phyloP scores from a whole-genome alignment of 2,113 vertebrate species.

The Salminus brasiliensis region DNA sequence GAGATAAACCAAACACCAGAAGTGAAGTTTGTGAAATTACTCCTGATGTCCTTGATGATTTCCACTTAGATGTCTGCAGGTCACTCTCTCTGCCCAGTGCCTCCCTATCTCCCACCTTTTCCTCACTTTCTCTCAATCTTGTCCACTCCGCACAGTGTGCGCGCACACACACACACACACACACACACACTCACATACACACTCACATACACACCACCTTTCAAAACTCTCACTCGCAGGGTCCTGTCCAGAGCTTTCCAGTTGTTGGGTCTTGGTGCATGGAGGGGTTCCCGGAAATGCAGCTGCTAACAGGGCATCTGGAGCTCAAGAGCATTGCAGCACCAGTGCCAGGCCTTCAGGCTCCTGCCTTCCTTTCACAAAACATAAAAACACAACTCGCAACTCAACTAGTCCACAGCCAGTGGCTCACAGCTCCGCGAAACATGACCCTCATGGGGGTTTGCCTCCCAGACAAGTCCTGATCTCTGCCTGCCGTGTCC shows the following conservation, averaged over 20 bases:
- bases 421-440: constrained; percentile 81
- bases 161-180: not conserved
- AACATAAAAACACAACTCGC: constrained; percentile 65
- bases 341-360: constrained; percentile 63
- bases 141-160: constrained; percentile 7
- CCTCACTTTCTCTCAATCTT: not conserved
- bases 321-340: constrained; percentile 73
- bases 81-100: constrained; percentile 22
- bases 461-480: constrained; percentile 76
- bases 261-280: constrained; percentile 27
- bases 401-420: constrained; percentile 69
- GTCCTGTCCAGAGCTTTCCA: constrained; percentile 27
- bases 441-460: constrained; percentile 85
- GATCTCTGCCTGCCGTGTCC: constrained; percentile 80
- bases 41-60: constrained; percentile 44
- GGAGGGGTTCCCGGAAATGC: constrained; percentile 40
- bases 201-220: too few relatives aligned
- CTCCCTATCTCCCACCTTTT: not conserved
- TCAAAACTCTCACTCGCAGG: constrained; percentile 44
- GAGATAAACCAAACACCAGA: constrained; percentile 11
- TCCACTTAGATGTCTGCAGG: constrained; percentile 35
- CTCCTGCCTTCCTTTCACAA: constrained; percentile 65
- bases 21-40: constrained; percentile 6
- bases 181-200: not conserved
- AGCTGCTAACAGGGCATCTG: constrained; percentile 63